Evolutionary conservation across 2,113 vertebrate species (phyloP).

Genomic region (Clarias magur): DNA sequence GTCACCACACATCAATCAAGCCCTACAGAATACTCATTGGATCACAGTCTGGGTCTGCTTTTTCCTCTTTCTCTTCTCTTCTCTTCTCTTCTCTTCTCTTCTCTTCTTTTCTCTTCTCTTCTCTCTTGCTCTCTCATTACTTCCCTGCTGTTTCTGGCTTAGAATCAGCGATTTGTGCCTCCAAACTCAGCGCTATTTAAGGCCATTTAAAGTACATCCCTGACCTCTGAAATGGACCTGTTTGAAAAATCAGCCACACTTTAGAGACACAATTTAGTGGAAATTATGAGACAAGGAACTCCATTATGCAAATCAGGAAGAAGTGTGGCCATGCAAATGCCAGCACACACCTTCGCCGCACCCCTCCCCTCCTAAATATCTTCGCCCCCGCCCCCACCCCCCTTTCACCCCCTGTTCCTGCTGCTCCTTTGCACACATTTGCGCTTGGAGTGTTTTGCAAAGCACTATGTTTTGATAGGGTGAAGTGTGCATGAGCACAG

Average conservation of each 20-base stretch:
- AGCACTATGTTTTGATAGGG: conserved; percentile 7
- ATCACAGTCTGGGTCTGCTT: conserved; percentile 26
- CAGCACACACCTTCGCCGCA: conserved; percentile 13
- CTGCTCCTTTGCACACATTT: background rate
- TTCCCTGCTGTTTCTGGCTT: conserved; percentile 30
- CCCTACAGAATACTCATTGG: conserved; percentile 44
- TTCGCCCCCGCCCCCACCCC: background rate
- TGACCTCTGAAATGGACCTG: conserved; percentile 45
- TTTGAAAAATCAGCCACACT: conserved; percentile 46
- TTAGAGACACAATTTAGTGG: conserved; percentile 42
- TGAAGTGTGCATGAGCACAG: conserved; percentile 29
- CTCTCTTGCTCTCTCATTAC: background rate
- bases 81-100: conserved; percentile 2
- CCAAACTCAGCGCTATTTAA: conserved; percentile 40
- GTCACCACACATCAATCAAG: conserved; percentile 64
- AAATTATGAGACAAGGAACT: conserved; percentile 43
- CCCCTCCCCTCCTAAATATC: too few species aligned
- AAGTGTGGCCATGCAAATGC: conserved; percentile 27
- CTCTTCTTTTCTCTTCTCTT: background rate
- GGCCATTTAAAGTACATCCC: conserved; percentile 29
- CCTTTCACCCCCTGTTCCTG: background rate
- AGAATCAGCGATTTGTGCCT: conserved; percentile 30
- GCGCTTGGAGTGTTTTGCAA: conserved; percentile 13
- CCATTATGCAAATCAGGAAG: conserved; percentile 38
- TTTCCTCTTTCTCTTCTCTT: background rate